A percentile compares a stretch with the other conserved stretches of the same genome.
Evolutionary conservation across 2,797 vertebrate species (phyloP).

Genomic region (Sternarchorhynchus goeldii): DNA sequence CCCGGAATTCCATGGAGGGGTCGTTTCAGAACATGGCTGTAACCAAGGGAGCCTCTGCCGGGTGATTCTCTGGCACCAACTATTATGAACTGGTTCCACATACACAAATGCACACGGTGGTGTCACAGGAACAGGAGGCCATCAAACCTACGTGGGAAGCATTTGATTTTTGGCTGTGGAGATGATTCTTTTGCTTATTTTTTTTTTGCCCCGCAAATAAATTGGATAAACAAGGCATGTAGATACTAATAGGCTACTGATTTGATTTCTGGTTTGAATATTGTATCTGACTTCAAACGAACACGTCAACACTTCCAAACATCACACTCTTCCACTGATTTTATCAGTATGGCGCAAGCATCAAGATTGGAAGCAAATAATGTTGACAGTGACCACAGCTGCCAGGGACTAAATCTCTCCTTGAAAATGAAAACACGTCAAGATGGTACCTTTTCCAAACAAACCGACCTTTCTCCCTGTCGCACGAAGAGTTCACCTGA

Average conservation of each 20-base stretch:
- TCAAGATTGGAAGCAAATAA: conserved; percentile 15
- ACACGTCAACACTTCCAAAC: no score
- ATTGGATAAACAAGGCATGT: no score
- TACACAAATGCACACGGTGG: background rate
- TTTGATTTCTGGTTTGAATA: no score
- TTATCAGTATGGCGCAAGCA: background rate
- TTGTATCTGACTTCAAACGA: no score
- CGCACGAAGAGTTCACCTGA: conserved; percentile 23
- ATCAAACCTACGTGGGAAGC: background rate
- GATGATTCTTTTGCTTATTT: background rate
- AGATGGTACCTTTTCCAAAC: conserved; percentile 2
- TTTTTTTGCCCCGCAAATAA: no score
- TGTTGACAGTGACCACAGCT: background rate
- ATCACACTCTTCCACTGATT: no score
- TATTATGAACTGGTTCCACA: background rate
- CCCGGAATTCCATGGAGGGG: background rate
- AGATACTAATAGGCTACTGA: no score
- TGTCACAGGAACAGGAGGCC: background rate
- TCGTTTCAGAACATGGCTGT: conserved; percentile 3
- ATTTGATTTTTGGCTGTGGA: conserved; percentile 9
- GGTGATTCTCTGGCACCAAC: background rate
- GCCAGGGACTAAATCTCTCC: background rate
- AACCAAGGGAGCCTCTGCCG: background rate
- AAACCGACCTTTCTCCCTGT: background rate
- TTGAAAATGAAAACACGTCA: background rate